Evolutionary conservation across 1,140 invertebrate genomes (phyloP), one percentile per base, ranked within the genome.

Genomic region (Hyles euphorbiae): DNA sequence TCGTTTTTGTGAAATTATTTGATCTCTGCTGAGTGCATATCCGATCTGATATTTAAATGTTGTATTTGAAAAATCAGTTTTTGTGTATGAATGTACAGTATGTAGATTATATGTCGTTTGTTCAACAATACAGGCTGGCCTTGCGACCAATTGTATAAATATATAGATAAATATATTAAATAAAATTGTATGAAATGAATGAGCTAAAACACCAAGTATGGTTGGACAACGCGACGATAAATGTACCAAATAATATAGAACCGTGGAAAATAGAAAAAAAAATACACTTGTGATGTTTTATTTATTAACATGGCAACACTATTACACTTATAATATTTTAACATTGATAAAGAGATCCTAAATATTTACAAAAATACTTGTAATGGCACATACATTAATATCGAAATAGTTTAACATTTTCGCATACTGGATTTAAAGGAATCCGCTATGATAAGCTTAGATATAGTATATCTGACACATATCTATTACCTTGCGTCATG

Each of bases 161-260:
- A 53, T 60, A 58, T 58, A 50, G 48, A 49, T 62, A 54, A 36
- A 56, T 53, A 53, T 22, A 50, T 34, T 49, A 57, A 59, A 55
- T 53, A 22, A 50, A 55, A 62, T 59, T 56, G 49, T 56, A 54
- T 34, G 64, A 58, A 61, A 47, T 33, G 53, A 11, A 34, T 12
- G 12, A 53, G 34, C 58, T 56, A 61, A 43, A 34, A 67, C 68
- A 59, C 71, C 72, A 61, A 58, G 78, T 81, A 83, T 81, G 72
- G 77, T 84, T 84, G 79, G 74, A 81, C 74, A 72, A 69, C 56
- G 47, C 60, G 78, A 77, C 58, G 78, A 76, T 65, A 60, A 74
- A 77, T 84, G 81, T 84, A 84, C 81, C 81, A 84, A 84, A 84
- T 84, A 81, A 84, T 84, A 84, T 80, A 81, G 76, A 81, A 11